Evolutionary conservation across 2,113 vertebrate genomes (phyloP), one percentile per base, ranked within the genome.

Genomic region (Plestiodon gilberti): DNA sequence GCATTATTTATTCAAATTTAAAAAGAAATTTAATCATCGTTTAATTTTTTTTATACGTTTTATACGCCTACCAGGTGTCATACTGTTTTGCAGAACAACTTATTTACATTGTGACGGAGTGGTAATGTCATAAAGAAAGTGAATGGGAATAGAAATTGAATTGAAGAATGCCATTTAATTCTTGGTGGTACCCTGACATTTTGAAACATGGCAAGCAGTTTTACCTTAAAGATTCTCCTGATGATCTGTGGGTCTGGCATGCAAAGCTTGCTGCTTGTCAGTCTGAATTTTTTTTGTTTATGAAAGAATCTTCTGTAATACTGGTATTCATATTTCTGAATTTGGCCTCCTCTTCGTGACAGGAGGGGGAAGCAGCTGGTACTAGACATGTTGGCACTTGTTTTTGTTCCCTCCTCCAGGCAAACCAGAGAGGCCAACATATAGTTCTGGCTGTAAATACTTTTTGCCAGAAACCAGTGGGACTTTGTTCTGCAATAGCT

Each of bases 161-260:
- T 82, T 88, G 81, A 84, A 91, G 90, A 88, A 70, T 91, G 83
- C 85, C 90, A 89, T 87, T 89, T 93, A 91, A 88, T 90, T 89
- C 77, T 57, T 89, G 79, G 88, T 79, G 82, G n/a, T n/a, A 83
- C 80, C 48, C 62, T 78, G 11, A 38, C 52, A 3, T 88, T 78
- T 57, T 38, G 40, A 77, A 69, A 82, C 23, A 35, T 23, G 18
- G 30, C 55, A 7, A 25, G n/a, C 25, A 35, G 22, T 61, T 75
- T 85, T 92, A 84, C 25, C 86, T 92, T 74, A 83, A 73, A 70
- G 89, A 83, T 48, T 59, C 4, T 70, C 22, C 71, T 90, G 35
- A 86, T 82, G 73, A 69, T 43, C 76, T 64, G 3, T 74, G 35
- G 22, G 78, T 75, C 59, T 90, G 86, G 86, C 75, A 82, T 88